These are phyloP conservation scores for Diabrotica undecimpunctata DNA, from an alignment of 1,140 invertebrate genomes.

Conservation along the genomic window DNA sequence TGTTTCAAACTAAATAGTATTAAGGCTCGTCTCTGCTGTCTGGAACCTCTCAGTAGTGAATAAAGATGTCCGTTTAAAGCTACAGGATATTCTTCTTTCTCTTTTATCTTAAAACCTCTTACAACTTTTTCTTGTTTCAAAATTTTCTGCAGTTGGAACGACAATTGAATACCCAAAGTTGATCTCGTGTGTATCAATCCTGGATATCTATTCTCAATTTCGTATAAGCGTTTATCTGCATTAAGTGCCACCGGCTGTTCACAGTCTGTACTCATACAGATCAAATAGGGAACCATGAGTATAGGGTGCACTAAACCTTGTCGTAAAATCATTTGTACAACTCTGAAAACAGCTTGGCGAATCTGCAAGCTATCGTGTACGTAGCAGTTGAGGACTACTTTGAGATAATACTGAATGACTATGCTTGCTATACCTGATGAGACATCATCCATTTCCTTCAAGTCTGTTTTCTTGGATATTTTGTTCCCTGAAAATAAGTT, in stretches of 20 bases:
- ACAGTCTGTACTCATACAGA: conserved; percentile 94
- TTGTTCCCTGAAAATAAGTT: conserved; percentile 73
- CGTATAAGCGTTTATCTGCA: conserved; percentile 93
- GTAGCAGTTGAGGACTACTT: conserved; percentile 92
- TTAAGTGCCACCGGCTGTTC: conserved; percentile 81
- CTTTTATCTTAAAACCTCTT: conserved; percentile 59
- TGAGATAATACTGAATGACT: conserved; percentile 95
- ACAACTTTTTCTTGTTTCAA: conserved; percentile 59
- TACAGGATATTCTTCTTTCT: conserved; percentile 74
- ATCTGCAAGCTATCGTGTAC: conserved; percentile 78
- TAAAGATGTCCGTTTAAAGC: conserved; percentile 96
- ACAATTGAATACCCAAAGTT: conserved; percentile 79
- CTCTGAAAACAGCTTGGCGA: conserved; percentile 83
- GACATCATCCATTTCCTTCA: conserved; percentile 94
- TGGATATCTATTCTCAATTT: conserved; percentile 98
- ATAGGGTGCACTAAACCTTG: conserved; percentile 98
- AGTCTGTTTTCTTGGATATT: conserved; percentile 86
- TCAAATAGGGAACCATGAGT: conserved; percentile 95
- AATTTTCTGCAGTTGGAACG: conserved; percentile 80
- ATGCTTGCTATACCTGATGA: conserved; percentile 96
- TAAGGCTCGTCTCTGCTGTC: conserved; percentile 90
- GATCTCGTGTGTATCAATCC: conserved; percentile 96
- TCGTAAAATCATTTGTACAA: conserved; percentile 89
- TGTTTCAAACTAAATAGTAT: conserved; percentile 89
- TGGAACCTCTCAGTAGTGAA: conserved; percentile 82